Conservation (phyloP, 2,113 vertebrate genomes). For the Sinocyclocheilus rhinocerous region DNA sequence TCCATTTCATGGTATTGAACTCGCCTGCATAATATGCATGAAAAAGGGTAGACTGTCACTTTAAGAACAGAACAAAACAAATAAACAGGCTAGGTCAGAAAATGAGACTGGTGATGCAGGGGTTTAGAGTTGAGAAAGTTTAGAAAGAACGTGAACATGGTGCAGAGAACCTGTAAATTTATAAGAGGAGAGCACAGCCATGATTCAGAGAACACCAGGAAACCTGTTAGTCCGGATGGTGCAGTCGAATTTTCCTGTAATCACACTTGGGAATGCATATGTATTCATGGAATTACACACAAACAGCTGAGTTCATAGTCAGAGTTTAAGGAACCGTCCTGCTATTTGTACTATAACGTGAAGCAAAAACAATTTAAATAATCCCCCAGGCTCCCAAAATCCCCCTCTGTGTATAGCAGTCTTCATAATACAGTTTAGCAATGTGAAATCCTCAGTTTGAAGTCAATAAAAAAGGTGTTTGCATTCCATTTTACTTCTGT, state of each 20-base stretch:
- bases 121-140: too few species aligned
- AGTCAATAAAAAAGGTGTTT: background rate
- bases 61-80: background rate
- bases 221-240: slow-evolving; percentile 4
- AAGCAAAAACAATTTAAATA: slow-evolving; percentile 15
- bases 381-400: background rate
- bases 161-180: background rate
- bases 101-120: background rate
- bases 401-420: background rate
- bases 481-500: background rate
- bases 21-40: background rate
- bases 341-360: background rate
- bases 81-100: slow-evolving; percentile 11
- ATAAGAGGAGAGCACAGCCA: background rate
- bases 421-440: background rate
- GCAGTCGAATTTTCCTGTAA: background rate
- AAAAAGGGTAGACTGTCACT: background rate
- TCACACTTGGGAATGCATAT: too few species aligned
- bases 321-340: background rate
- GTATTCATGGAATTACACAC: background rate
- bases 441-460: background rate
- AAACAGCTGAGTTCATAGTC: background rate
- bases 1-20: background rate
- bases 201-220: background rate
- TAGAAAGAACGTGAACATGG: background rate